These are phyloP conservation scores for Aphelocoma coerulescens DNA, from an alignment of 2,113 vertebrate species.

Conservation along the genomic window DNA sequence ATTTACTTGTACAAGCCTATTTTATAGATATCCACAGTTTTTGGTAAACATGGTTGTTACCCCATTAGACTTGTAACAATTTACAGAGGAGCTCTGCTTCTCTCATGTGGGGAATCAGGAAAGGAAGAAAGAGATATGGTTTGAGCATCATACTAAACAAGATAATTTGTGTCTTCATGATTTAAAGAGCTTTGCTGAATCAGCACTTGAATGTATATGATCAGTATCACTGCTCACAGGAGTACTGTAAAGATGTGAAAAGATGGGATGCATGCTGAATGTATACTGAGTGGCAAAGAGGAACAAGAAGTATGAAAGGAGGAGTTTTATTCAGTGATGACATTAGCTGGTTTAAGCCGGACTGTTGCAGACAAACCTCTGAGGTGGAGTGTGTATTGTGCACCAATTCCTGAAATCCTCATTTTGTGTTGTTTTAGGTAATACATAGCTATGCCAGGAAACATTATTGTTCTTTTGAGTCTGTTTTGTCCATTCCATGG, in stretches of 20 bases:
- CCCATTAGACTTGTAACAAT: not conserved
- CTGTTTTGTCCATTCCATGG: not conserved
- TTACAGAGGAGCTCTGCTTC: not conserved
- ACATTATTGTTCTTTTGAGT: not conserved
- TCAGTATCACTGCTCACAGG: not conserved
- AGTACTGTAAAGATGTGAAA: not conserved
- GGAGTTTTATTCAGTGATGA: not conserved
- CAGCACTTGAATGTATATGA: not conserved
- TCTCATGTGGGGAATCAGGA: not conserved
- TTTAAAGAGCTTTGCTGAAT: not conserved
- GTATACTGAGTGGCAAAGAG: not conserved
- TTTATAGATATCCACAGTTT: not conserved
- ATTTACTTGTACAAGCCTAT: not conserved
- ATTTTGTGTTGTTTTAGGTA: conserved; percentile 16
- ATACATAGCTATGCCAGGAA: not conserved
- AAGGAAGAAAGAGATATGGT: not conserved
- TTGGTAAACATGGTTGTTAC: not conserved
- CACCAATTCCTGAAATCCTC: not conserved
- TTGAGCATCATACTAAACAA: not conserved
- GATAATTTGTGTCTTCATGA: not conserved
- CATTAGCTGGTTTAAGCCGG: not conserved
- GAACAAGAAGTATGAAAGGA: not conserved
- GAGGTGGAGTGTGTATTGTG: not conserved
- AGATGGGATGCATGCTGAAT: not conserved
- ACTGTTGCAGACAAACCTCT: not conserved